A percentile compares a stretch with the other conserved stretches of the same genome.
These are phyloP conservation scores for Coracias cyanogaster DNA, from an alignment of 2,797 vertebrate genomes.

Conservation along the genomic window DNA sequence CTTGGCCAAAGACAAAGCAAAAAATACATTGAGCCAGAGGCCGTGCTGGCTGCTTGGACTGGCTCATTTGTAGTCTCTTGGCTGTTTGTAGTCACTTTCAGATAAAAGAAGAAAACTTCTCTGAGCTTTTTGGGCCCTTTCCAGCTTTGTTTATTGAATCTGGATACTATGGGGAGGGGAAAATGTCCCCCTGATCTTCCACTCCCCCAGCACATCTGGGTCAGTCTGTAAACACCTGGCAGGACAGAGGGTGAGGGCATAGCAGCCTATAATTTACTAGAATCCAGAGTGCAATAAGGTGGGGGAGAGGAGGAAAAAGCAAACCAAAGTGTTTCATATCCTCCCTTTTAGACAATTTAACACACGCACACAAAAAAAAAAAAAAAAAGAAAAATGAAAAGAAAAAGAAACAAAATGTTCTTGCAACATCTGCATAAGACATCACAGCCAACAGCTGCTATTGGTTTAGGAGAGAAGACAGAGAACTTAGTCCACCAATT, in stretches of 20 bases:
- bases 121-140: constrained; percentile 65
- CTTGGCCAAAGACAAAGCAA: constrained; percentile 72
- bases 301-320: constrained; percentile 66
- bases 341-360: constrained; percentile 56
- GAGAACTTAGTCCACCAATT: constrained; percentile 59
- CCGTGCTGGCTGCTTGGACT: constrained; percentile 42
- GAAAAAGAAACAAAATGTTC: constrained; percentile 64
- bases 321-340: constrained; percentile 79
- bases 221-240: constrained; percentile 68
- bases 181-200: constrained; percentile 62
- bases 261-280: constrained; percentile 67
- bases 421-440: constrained; percentile 69
- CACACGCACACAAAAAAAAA: constrained; percentile 18
- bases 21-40: constrained; percentile 37
- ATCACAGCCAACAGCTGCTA: constrained; percentile 78
- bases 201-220: constrained; percentile 67
- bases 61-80: constrained; percentile 39
- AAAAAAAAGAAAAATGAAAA: not conserved
- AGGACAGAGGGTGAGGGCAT: constrained; percentile 63
- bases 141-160: constrained; percentile 75
- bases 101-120: constrained; percentile 62
- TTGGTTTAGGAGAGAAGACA: constrained; percentile 74
- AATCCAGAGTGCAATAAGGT: constrained; percentile 76
- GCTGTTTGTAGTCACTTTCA: constrained; percentile 59
- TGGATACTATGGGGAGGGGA: constrained; percentile 61